Evolutionary conservation across 2,113 vertebrate species (phyloP), one percentile per base, ranked within the genome.

Genomic region (Vanacampus margaritifer): DNA sequence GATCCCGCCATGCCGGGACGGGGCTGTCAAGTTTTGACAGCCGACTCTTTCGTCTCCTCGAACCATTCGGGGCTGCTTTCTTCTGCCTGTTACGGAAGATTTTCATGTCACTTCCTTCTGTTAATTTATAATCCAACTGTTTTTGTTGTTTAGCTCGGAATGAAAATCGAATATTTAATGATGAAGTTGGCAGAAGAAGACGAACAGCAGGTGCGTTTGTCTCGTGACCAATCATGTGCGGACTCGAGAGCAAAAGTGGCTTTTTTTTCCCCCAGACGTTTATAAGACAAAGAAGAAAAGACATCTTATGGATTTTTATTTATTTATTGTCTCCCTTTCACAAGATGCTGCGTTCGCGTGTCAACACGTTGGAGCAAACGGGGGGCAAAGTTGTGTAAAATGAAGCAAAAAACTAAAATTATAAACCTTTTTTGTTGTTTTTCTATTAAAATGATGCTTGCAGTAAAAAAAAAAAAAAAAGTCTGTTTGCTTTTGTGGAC

Each of bases 381-480:
- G 65, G 80, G 91, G 95, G 93, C 94, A 91, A n/a, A 94, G 92
- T 91, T 94, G 92, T 98, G 95, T 95, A 88, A 87, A 90, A 90
- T 89, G 76, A 87, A 92, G 91, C 81, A 87, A 74, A 88, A 93
- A 89, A 94, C 80, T 84, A 87, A 90, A 88, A 91, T 88, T 90
- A 91, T 91, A 85, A 91, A 92, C 85, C 63, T 65, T 76, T 91
- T 91, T 85, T 89, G 90, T 92, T 93, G 93, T 98, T 94, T 97
- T 98, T 98, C 93, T 98, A 98, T 98, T 98, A 98, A 98, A 91
- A 89, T 93, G 79, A 95, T 97, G 96, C 96, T 98, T 98, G 96
- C 96, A 92, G 93, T 97, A 96, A 95, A 74, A 19, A 26, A 53
- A n/a, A 17, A 17, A 95, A 74, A 16, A n/a, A 39, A 19, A 9